Evolutionary conservation across 2,797 vertebrate genomes (phyloP), one percentile per base, ranked within the genome.

Genomic region (Acanthurus tractus): DNA sequence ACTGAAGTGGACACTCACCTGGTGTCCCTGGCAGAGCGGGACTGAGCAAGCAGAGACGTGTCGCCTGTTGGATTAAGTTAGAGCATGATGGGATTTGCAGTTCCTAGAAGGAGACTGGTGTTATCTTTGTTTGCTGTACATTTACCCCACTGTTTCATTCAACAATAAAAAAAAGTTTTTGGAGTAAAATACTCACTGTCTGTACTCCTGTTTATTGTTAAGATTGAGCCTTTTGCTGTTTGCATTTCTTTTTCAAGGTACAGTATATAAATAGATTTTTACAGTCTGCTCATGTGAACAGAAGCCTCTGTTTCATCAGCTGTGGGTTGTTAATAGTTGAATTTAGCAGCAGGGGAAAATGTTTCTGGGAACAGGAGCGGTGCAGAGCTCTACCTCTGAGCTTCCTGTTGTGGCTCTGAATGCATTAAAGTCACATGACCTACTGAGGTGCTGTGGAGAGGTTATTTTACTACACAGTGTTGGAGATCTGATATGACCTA

Each of bases 1-100:
- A 86, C 96, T 36, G 98, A 99, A 87, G 95, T 99, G 79, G 98
- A 99, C 73, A 54, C 91, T 81, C 97, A 99, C 89, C 96, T 99
- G 87, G 96, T 99, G 90, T 92, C 96, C 90, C 93, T 99, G 92
- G 96, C 97, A 70, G 98, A 99, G 91, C 96, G 97, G 89, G 98
- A 99, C 95, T 99, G 92, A 96, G 73, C 70, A 38, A 68, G 81
- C 80, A 63, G 72, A 89, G 59, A 68, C 34, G 29, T 4, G 18
- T 66, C 81, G 49, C 71, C 76, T 85, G 86, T 93, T 90, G 93
- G 90, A 93, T 93, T 86, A 88, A 93, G 88, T 88, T 90, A 77
- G 82, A 92, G 92, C 94, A 90, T 88, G 83, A 89, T 92, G 86
- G 90, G 90, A 92, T 76, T 65, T 83, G 78, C 78, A 81, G 69